Conservation (phyloP, 2,797 vertebrate genomes). For the Pipistrellus pygmaeus region DNA sequence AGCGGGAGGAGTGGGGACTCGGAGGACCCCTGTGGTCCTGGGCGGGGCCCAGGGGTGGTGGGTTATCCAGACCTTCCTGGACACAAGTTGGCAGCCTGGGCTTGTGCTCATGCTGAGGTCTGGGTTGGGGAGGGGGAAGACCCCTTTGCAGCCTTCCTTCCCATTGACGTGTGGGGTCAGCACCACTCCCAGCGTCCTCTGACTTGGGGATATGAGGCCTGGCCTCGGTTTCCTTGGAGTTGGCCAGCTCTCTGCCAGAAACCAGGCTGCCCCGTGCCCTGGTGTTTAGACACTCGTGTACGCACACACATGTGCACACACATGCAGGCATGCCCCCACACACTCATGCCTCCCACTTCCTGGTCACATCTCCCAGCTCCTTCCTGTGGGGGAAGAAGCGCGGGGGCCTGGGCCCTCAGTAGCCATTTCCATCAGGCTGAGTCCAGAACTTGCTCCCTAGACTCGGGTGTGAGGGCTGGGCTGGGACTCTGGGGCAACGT, state of each 20-base stretch:
- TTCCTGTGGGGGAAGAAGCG: background rate
- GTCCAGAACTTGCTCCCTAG: background rate
- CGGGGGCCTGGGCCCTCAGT: background rate
- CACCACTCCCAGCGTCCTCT: background rate
- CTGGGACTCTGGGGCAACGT: background rate
- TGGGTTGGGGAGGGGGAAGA: accelerated
- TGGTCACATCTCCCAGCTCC: background rate
- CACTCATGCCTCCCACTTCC: background rate
- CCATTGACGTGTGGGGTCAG: background rate
- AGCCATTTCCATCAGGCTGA: background rate
- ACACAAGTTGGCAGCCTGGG: background rate
- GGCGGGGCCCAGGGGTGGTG: background rate
- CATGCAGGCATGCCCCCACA: background rate
- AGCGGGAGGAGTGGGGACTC: accelerated
- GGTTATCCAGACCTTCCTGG: background rate
- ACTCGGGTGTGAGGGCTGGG: background rate
- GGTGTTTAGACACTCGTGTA: background rate
- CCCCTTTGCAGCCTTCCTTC: background rate
- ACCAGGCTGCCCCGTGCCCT: accelerated
- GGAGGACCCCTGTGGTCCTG: background rate
- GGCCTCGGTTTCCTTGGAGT: background rate
- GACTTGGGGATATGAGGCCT: background rate
- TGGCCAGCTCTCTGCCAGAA: background rate
- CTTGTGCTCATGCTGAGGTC: background rate
- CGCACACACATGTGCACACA: background rate